These are phyloP conservation scores for Girardinus metallicus DNA, from an alignment of 2,797 vertebrate species.

Conservation along the genomic window DNA sequence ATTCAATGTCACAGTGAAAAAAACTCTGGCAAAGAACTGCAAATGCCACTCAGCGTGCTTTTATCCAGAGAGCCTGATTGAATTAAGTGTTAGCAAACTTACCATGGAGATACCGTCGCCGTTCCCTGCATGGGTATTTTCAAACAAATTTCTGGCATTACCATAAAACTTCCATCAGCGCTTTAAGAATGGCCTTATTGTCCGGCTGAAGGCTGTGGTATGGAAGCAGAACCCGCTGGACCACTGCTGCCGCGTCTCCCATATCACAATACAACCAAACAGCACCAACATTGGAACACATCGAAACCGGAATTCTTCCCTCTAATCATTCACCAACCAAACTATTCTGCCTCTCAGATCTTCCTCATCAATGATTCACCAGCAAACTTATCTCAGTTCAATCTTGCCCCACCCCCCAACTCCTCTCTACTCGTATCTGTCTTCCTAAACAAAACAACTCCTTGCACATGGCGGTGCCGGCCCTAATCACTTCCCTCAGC, in stretches of 20 bases:
- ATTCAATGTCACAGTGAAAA: slow-evolving; percentile 26
- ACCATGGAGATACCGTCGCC: slow-evolving; percentile 17
- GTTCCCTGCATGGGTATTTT: slow-evolving; percentile 28
- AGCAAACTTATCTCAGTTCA: slow-evolving; percentile 50
- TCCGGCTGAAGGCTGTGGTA: slow-evolving; percentile 38
- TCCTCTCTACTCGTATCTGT: slow-evolving; percentile 26
- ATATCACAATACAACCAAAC: slow-evolving; percentile 4
- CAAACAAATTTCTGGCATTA: slow-evolving; percentile 42
- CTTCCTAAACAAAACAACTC: slow-evolving; percentile 66
- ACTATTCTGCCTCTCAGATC: slow-evolving; percentile 57
- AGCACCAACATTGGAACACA: slow-evolving; percentile 48
- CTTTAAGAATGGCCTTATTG: slow-evolving; percentile 33
- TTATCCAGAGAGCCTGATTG: slow-evolving; percentile 22
- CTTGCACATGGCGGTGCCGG: slow-evolving; percentile 62
- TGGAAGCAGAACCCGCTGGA: slow-evolving; percentile 43
- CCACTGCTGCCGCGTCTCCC: slow-evolving; percentile 50
- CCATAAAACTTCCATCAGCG: slow-evolving; percentile 41
- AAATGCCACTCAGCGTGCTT: slow-evolving; percentile 21
- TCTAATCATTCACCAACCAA: slow-evolving; percentile 60
- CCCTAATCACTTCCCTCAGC: slow-evolving; percentile 75
- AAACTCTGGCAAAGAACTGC: slow-evolving; percentile 17
- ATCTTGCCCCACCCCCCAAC: background rate
- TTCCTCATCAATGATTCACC: slow-evolving; percentile 66
- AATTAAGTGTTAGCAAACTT: slow-evolving; percentile 27
- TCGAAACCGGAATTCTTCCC: slow-evolving; percentile 50